Evolutionary conservation across 2,888 invertebrate species (phyloP).

Genomic region (Mythimna impura): DNA sequence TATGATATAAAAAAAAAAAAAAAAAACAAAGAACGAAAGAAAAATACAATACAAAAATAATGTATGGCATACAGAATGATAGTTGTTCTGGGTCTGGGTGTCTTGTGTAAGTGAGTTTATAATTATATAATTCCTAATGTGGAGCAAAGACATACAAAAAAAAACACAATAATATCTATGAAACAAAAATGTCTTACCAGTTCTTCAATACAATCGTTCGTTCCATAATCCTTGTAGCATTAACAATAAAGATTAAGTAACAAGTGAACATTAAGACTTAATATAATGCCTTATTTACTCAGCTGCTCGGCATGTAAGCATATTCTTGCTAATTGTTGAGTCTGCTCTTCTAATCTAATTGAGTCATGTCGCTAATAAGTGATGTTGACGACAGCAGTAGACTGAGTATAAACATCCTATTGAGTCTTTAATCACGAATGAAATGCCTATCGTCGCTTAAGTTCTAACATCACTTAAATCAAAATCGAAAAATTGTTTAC

Average conservation of each 20-base stretch:
- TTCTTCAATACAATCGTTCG: constrained; percentile 82
- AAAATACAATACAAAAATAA: too few species aligned
- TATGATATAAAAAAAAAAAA: too few species aligned
- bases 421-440: neutral
- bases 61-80: too few species aligned
- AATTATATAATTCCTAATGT: too few species aligned
- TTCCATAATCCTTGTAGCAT: constrained; percentile 81
- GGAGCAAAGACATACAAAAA: too few species aligned
- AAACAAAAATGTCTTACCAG: constrained; percentile 77
- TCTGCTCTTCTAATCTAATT: constrained; percentile 14
- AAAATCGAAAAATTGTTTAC: too few species aligned
- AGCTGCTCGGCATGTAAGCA: constrained; percentile 1
- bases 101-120: too few species aligned
- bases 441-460: neutral
- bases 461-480: too few species aligned
- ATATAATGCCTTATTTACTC: constrained; percentile 20
- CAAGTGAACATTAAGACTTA: constrained; percentile 8
- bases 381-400: neutral
- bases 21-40: too few species aligned
- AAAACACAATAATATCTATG: neutral
- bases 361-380: constrained; percentile 8
- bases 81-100: too few species aligned
- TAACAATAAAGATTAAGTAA: constrained; percentile 56
- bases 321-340: constrained; percentile 29
- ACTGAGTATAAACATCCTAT: neutral